A percentile compares a stretch with the other conserved stretches of the same genome.
These are phyloP conservation scores for Otocyon megalotis DNA, from an alignment of 2,113 vertebrate species.

Conservation along the genomic window DNA sequence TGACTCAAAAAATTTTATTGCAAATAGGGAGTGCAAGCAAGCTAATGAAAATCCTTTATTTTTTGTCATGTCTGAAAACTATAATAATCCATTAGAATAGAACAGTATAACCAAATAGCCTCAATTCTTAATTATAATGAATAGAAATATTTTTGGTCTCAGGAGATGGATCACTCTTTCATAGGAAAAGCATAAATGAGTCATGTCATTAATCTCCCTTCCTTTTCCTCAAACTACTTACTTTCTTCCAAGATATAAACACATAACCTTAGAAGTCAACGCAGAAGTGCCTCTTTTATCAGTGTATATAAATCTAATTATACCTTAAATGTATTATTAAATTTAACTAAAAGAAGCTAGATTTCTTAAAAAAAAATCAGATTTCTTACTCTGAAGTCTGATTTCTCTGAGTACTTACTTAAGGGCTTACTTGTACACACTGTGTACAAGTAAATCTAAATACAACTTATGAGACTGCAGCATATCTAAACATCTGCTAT, in stretches of 20 bases:
- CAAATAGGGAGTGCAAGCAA: neutral
- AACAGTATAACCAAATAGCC: neutral
- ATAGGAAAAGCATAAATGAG: conserved; percentile 10
- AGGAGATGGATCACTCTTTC: neutral
- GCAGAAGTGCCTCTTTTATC: neutral
- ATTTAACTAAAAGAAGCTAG: neutral
- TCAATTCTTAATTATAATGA: neutral
- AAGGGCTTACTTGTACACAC: neutral
- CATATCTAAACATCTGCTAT: neutral
- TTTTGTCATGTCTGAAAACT: neutral
- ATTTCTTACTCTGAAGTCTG: conserved; percentile 22
- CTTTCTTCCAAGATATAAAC: neutral
- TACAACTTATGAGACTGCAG: neutral
- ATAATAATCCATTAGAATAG: neutral
- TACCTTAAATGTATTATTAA: neutral
- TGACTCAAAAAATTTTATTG: neutral
- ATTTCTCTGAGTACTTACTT: conserved; percentile 2
- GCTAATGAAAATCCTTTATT: neutral
- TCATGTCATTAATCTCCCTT: conserved; percentile 4
- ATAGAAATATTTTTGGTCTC: neutral
- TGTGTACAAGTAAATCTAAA: neutral
- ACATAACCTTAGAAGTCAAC: conserved; percentile 10
- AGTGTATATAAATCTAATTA: conserved; percentile 20
- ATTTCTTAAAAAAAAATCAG: conserved; percentile 29
- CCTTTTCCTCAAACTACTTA: neutral